phyloP scores from a whole-genome alignment of 23 tunicate species.

The Clavelina lepadiformis region DNA sequence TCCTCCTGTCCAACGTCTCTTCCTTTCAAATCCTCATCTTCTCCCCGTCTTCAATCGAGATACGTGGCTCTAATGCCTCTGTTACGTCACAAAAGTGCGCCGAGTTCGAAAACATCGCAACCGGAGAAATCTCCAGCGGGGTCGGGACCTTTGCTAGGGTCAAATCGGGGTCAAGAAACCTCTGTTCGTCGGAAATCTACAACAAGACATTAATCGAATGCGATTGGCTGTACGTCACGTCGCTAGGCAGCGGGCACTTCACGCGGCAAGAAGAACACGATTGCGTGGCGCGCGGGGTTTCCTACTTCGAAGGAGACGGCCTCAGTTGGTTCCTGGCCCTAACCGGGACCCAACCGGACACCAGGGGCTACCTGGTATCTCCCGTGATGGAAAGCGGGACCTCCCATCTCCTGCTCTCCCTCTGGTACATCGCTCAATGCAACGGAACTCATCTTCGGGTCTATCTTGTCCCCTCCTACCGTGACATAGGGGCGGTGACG shows the following conservation, averaged over 20 bases:
- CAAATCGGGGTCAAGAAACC: slow-evolving; percentile 2
- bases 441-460: slow-evolving; percentile 12
- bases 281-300: slow-evolving; percentile 5
- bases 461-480: slow-evolving; percentile 5
- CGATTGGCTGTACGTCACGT: slow-evolving; percentile 25
- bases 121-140: background rate
- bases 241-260: slow-evolving; percentile 4
- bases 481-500: slow-evolving; percentile 3
- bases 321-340: slow-evolving; percentile 28
- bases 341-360: background rate
- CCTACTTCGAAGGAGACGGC: background rate
- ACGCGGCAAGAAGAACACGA: background rate
- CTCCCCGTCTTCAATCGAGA: no score
- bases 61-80: slow-evolving; percentile 12
- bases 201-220: slow-evolving; percentile 15
- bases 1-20: background rate
- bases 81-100: slow-evolving; percentile 34
- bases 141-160: background rate
- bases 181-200: slow-evolving; percentile 18
- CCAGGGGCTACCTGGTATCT: slow-evolving; percentile 20
- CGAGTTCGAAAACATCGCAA: background rate
- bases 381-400: slow-evolving; percentile 40
- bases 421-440: slow-evolving; percentile 37
- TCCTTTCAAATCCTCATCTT: slow-evolving; percentile 2
- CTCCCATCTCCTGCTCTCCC: slow-evolving; percentile 7